A percentile compares a stretch with the other conserved stretches of the same genome.
These are phyloP conservation scores for Actinia equina DNA, from an alignment of 64 coral and sea anemone genomes.

Conservation along the genomic window DNA sequence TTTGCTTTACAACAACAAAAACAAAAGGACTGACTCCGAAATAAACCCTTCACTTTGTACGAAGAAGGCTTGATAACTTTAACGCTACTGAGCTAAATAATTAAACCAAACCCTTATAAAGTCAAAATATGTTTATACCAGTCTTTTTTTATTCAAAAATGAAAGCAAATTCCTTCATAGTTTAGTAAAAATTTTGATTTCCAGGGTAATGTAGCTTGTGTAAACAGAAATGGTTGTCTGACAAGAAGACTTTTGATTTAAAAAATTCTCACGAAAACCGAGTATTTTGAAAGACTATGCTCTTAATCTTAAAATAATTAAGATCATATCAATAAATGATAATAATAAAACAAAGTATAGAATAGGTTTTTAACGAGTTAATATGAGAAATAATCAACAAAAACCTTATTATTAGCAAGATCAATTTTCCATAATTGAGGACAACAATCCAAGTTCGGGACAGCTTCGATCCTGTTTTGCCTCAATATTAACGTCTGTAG, in stretches of 20 bases:
- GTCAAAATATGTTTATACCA: not conserved
- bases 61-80: not conserved
- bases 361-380: not conserved
- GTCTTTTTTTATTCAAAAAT: not conserved
- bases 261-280: not conserved
- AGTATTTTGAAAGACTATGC: not conserved
- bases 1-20: not conserved
- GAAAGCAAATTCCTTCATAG: not conserved
- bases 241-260: not conserved
- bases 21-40: not conserved
- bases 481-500: constrained; percentile 66
- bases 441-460: constrained; percentile 76
- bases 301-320: not conserved
- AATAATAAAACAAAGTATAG: not conserved
- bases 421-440: constrained; percentile 96
- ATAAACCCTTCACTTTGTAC: not conserved
- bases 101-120: not conserved
- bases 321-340: not conserved
- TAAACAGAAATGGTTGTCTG: not conserved
- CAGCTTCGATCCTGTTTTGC: constrained; percentile 74
- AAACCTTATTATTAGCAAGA: constrained; percentile 95
- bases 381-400: not conserved
- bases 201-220: not conserved
- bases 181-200: not conserved
- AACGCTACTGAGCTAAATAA: not conserved